Evolutionary conservation across 2,113 vertebrate species (phyloP), one percentile per base, ranked within the genome.

Genomic region (Mobula birostris): DNA sequence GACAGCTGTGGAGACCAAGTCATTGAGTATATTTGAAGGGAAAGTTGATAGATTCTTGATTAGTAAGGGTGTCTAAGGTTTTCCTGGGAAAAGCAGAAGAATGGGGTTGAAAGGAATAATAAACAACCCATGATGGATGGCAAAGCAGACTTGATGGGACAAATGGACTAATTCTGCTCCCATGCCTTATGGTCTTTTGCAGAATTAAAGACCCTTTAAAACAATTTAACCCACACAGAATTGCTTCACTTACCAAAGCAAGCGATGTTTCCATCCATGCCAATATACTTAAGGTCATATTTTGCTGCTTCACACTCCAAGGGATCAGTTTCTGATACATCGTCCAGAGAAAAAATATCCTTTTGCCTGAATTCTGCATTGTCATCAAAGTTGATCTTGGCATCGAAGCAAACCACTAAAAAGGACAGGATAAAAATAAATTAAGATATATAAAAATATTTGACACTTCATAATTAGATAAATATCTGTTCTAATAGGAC

Each of bases 361-460:
- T 98, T 99, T 97, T 99, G 99, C 94, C 99, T 97, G 95, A 99
- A 99, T 97, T 99, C 98, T 0, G 99, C 99, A 0, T 99, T 99
- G 97, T 99, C 99, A 87, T 99, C 99, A 94, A 99, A 99, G 97
- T 98, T 99, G 97, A 99, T 99, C 96, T 99, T 99, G 94, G 99
- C 99, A 96, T 99, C 99, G 95, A 99, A 99, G 96, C 98, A 99
- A 95, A 99, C 98, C 96, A 99, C 99, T 99, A 94, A 77, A 36
- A 95, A 93, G 94, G 94, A 95, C 94, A 95, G 94, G 94, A 21
- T 21, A 94, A 94, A 66, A 95, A 79, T 80, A 15, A 27, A 74
- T 29, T 56, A 93, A 48, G 48, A 74, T 48, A 74, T 48, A 36
- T 4, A 27, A 74, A 93, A 74, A 14, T 74, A 56, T 93, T 27